Base-by-base conservation (phyloP, 1,140 invertebrate genomes). In the Diorhabda sublineata region DNA sequence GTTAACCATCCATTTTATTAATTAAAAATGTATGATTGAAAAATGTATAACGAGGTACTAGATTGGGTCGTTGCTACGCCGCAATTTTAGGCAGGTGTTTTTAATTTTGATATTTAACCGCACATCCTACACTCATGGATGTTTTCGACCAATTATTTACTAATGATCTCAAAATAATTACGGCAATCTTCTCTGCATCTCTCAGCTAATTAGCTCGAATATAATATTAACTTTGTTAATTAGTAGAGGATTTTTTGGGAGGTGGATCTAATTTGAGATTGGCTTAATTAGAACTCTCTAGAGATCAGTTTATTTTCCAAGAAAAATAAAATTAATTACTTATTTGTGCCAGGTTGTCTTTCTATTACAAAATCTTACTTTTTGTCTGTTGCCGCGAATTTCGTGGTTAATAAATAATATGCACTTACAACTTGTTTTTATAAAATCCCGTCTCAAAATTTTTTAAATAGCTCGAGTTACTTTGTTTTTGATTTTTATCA, bases 101-200 rank as follows among this genome's bases (percentile, higher is more conserved):
- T 52, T 65, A 42, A 42, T 65, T 56, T 65, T 42, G 26, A 56
- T 65, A 65, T 45, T 65, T 52, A 52, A 52, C 47, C 47, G 47
- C 47, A 42, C 64, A 56, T 65, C 64, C 64, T 65, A 65, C 64
- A 65, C 56, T 56, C 45, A 26, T 41, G 47, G 47, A 57, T 56
- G 47, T 65, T 65, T 65, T 65, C 45, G 41, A 57, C 64, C 64
- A 65, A 65, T 65, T 65, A 65, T 65, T 65, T 65, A 41, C 56
- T 65, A 65, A 65, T 65, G 64, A 65, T 58, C 64, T 62, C 64
- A 41, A 65, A 65, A 65, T 65, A 65, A 65, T 65, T 65, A 65
- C 56, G 42, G 45, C 11, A 57, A 65, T 65, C 64, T 63, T 43
- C 61, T 65, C n/a, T 41, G 47, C 47, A 52, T 52, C 42, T 57